phyloP scores from a whole-genome alignment of 2,797 vertebrate genomes.

The Falco novaeseelandiae region DNA sequence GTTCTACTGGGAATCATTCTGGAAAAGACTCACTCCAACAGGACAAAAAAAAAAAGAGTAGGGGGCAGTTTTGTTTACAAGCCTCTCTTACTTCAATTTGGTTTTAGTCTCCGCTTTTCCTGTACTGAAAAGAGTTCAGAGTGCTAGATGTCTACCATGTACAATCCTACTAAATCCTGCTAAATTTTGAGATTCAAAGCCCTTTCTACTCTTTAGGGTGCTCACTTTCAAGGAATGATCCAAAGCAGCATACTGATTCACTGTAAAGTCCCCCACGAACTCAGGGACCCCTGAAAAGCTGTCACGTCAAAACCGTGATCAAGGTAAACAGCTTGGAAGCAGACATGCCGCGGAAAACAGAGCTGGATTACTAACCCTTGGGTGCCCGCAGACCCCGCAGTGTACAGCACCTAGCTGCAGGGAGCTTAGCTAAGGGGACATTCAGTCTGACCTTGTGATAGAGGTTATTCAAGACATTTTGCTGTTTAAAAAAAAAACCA shows the following conservation, averaged over 20 bases:
- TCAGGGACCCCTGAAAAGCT: background rate
- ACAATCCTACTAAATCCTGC: background rate
- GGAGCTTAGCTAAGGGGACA: background rate
- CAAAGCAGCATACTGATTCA: rapidly evolving
- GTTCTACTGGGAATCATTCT: background rate
- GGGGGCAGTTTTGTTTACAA: background rate
- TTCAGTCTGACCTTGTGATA: background rate
- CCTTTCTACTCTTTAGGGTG: background rate
- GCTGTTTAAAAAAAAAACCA: background rate
- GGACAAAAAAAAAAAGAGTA: background rate
- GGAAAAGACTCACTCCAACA: background rate
- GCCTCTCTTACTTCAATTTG: background rate
- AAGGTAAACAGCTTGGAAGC: background rate
- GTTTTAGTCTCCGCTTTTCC: background rate
- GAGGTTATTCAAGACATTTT: background rate
- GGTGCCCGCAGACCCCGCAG: background rate
- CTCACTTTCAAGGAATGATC: background rate
- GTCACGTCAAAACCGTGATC: rapidly evolving
- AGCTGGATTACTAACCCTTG: background rate
- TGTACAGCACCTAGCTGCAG: background rate
- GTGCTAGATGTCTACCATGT: background rate
- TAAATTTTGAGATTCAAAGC: background rate
- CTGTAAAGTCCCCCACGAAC: background rate
- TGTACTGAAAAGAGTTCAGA: background rate
- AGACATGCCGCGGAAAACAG: background rate